A percentile compares a stretch with the other conserved stretches of the same genome.
Evolutionary conservation across 2,888 invertebrate genomes (phyloP).

Genomic region (Drosophila villosipedis): DNA sequence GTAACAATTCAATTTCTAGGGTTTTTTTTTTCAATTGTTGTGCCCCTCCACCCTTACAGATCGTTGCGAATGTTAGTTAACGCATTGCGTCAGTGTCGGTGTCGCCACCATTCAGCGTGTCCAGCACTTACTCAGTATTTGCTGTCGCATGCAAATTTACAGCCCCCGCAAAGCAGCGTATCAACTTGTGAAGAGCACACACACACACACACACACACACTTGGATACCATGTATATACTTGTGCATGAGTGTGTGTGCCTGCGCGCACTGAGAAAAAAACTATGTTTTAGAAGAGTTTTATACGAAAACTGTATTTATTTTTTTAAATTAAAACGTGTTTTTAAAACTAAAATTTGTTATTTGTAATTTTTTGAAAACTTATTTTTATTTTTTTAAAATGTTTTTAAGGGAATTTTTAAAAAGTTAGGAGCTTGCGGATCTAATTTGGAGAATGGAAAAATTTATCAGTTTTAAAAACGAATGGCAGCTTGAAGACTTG

Average conservation of each 20-base stretch:
- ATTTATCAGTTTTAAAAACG: neutral
- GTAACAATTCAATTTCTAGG: slow-evolving; percentile 47
- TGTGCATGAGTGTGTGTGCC: slow-evolving; percentile 24
- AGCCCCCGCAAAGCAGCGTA: slow-evolving; percentile 41
- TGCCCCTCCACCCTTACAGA: neutral
- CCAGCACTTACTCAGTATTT: slow-evolving; percentile 64
- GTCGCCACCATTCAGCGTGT: slow-evolving; percentile 37
- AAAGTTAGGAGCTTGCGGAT: neutral
- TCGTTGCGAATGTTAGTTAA: slow-evolving; percentile 40
- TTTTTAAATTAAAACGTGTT: too few relatives aligned
- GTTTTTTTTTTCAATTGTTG: slow-evolving; percentile 61
- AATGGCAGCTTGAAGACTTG: neutral
- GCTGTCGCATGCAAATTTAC: slow-evolving; percentile 80
- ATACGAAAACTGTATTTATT: neutral
- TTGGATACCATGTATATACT: neutral
- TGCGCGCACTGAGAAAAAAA: slow-evolving; percentile 7
- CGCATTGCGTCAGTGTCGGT: slow-evolving; percentile 51
- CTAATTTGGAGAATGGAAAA: neutral
- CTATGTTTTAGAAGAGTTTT: neutral
- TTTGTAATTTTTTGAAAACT: accelerated
- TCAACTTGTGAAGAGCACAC: slow-evolving; percentile 48
- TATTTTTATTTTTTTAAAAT: neutral
- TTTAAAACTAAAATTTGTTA: neutral
- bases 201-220: slow-evolving; percentile 38
- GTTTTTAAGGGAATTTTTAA: neutral